phyloP scores from a whole-genome alignment of 2,888 invertebrate species.

The Temnothorax ravouxi region DNA sequence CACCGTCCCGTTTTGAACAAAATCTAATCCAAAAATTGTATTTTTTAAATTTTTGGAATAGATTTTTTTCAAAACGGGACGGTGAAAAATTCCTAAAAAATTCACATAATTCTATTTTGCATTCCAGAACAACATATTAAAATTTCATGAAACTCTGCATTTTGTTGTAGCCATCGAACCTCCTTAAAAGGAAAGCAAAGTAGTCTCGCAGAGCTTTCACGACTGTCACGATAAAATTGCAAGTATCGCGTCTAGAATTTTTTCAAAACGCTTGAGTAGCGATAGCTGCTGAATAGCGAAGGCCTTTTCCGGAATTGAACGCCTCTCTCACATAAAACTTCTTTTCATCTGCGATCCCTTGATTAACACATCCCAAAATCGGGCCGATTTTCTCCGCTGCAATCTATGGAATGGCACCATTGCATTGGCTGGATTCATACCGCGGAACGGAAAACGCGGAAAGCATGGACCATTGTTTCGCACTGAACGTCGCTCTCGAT shows the following conservation, averaged over 20 bases:
- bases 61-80: too few relatives aligned
- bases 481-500: constrained; percentile 34
- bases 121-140: too few relatives aligned
- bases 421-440: constrained; percentile 23
- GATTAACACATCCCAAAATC: constrained; percentile 35
- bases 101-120: too few relatives aligned
- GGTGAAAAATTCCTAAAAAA: too few relatives aligned
- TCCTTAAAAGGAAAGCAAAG: not conserved
- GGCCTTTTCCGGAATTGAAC: not conserved
- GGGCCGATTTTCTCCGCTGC: not conserved
- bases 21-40: too few relatives aligned
- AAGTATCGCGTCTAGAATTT: not conserved
- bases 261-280: not conserved
- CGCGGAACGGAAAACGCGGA: constrained; percentile 49
- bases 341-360: not conserved
- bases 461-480: constrained; percentile 46
- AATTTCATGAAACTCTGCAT: too few relatives aligned
- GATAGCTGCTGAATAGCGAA: not conserved
- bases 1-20: too few relatives aligned
- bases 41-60: too few relatives aligned
- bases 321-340: not conserved
- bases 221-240: not conserved
- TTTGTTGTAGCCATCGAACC: too few relatives aligned
- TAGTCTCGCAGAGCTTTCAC: not conserved
- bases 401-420: not conserved